phyloP scores from a whole-genome alignment of 2,797 vertebrate genomes.

The Coccyzus lansbergi region DNA sequence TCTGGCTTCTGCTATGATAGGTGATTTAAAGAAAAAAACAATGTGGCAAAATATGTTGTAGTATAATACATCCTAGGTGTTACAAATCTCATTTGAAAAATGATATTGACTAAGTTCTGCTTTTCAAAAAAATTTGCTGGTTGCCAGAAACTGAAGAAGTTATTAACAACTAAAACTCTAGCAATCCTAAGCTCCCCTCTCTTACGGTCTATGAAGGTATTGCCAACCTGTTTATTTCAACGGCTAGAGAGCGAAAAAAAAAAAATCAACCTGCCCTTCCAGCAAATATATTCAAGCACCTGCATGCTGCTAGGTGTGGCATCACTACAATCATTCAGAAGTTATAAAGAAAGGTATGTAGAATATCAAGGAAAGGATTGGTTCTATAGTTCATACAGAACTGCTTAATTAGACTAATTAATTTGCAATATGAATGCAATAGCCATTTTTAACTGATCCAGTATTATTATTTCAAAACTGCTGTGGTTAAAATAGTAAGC shows the following conservation, averaged over 20 bases:
- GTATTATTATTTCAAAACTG: not conserved
- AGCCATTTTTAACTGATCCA: not conserved
- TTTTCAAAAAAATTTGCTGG: not conserved
- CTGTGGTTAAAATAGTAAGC: not conserved
- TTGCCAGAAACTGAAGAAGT: constrained; percentile 12
- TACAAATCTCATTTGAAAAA: constrained; percentile 10
- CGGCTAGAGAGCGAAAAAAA: not conserved
- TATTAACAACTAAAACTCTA: constrained; percentile 2
- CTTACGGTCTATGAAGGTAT: not conserved
- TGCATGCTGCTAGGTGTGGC: not conserved
- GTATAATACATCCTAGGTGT: not conserved
- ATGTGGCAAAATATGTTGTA: not conserved
- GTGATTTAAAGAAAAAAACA: not conserved
- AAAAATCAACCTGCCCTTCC: not conserved
- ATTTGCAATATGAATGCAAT: not conserved
- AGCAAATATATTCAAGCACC: not conserved
- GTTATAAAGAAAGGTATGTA: not conserved
- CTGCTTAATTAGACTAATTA: not conserved
- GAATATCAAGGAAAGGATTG: not conserved
- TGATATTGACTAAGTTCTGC: not conserved
- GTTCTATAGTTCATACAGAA: not conserved
- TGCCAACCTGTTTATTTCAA: not conserved
- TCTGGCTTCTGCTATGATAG: not conserved
- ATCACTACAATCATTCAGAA: not conserved
- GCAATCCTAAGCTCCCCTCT: not conserved